Percentiles rank a stretch among this genome's conserved stretches.
Evolutionary conservation across 2,888 invertebrate species (phyloP).

Genomic region (Polylopha cassiicola): DNA sequence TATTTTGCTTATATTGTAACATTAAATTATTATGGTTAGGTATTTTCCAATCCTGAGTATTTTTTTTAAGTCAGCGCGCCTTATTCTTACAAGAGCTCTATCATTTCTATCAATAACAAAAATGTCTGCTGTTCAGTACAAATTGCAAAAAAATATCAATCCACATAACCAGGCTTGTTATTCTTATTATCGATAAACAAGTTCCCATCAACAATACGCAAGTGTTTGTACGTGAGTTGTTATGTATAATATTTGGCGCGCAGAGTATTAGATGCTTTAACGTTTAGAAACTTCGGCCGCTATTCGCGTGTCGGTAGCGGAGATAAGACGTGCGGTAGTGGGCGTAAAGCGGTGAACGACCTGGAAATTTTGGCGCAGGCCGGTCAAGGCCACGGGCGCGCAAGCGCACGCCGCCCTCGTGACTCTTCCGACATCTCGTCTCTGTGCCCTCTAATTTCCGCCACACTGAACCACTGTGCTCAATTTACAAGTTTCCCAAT

Average conservation of each 20-base stretch:
- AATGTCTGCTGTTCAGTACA: no score
- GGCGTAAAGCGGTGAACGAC: constrained; percentile 70
- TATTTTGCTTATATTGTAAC: no score
- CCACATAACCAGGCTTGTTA: constrained; percentile 30
- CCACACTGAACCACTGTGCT: constrained; percentile 21
- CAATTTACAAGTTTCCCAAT: constrained; percentile 16
- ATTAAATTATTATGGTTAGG: no score
- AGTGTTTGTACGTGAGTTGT: constrained; percentile 42
- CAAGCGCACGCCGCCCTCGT: constrained; percentile 49
- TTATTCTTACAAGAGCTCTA: no score
- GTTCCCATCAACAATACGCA: constrained; percentile 60
- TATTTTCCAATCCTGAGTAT: no score
- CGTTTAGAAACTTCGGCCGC: constrained; percentile 30
- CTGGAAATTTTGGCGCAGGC: constrained; percentile 76
- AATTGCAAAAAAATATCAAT: no score
- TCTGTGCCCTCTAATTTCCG: constrained; percentile 10
- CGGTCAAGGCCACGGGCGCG: constrained; percentile 70
- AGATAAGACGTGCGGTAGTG: constrained; percentile 66
- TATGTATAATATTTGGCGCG: constrained; percentile 43
- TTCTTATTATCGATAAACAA: constrained; percentile 66
- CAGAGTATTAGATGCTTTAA: constrained; percentile 33
- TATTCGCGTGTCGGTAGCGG: constrained; percentile 35
- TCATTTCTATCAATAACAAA: no score
- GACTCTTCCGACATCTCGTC: constrained; percentile 24
- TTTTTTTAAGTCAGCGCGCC: no score